A percentile compares a stretch with the other conserved stretches of the same genome.
These are phyloP conservation scores for Hermatobates lingyangjiaoensis DNA, from an alignment of 1,140 invertebrate genomes.

Conservation along the genomic window DNA sequence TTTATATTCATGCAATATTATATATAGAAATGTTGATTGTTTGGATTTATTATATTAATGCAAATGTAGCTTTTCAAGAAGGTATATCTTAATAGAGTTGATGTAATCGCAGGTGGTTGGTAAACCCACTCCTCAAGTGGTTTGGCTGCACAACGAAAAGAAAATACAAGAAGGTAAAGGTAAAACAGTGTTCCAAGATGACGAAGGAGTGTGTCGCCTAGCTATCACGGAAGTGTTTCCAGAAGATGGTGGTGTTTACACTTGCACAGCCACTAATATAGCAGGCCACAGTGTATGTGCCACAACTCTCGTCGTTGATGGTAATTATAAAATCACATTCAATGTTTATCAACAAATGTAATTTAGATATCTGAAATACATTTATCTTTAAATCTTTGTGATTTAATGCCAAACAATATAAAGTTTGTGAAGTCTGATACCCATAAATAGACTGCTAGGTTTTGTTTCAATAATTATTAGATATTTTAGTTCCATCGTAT, in stretches of 20 bases:
- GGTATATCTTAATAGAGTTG: too few species aligned
- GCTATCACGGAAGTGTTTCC: conserved; percentile 83
- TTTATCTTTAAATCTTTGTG: too few species aligned
- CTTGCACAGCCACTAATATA: conserved; percentile 62
- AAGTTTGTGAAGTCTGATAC: neutral
- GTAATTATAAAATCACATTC: conserved; percentile 38
- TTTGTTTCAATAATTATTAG: too few species aligned
- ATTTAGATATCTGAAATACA: too few species aligned
- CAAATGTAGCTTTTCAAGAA: too few species aligned
- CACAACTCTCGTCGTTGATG: conserved; percentile 63
- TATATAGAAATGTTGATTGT: too few species aligned
- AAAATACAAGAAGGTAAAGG: conserved; percentile 59
- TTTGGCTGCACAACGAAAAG: conserved; percentile 60
- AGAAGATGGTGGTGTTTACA: conserved; percentile 78
- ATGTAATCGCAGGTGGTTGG: conserved; percentile 41
- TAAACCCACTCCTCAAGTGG: conserved; percentile 60
- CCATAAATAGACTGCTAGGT: too few species aligned
- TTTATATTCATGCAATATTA: too few species aligned
- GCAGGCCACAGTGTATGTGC: conserved; percentile 65
- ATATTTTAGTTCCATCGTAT: too few species aligned
- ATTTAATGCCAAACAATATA: too few species aligned
- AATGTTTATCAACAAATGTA: too few species aligned
- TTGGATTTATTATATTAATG: too few species aligned
- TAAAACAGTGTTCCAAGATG: conserved; percentile 49
- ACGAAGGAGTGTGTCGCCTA: conserved; percentile 60